Percentiles rank a stretch among this genome's conserved stretches.
Conservation (phyloP, 2,888 invertebrate species). For the Pristionchus arcanus region DNA sequence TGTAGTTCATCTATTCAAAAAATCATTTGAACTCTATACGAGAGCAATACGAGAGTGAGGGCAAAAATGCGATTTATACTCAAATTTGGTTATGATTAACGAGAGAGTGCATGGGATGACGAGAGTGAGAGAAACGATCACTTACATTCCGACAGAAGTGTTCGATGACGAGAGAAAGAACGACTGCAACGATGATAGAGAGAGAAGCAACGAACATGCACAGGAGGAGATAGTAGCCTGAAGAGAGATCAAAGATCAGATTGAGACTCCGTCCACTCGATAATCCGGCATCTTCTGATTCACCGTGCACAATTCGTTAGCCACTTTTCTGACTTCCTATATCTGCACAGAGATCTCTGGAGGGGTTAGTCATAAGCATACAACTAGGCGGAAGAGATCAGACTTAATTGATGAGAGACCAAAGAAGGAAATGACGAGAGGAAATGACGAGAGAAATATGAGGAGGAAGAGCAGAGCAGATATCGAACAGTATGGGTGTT, state of each 20-base stretch:
- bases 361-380: not conserved
- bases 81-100: not conserved
- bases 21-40: not conserved
- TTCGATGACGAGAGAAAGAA: conserved; percentile 46
- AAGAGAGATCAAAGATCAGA: not conserved
- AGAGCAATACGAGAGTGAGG: too few species aligned
- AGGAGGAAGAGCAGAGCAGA: not conserved
- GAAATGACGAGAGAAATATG: not conserved
- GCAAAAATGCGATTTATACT: too few species aligned
- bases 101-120: not conserved
- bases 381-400: not conserved
- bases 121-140: not conserved
- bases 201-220: conserved; percentile 49
- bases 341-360: not conserved
- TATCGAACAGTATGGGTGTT: not conserved
- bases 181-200: conserved; percentile 25
- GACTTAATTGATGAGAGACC: conserved; percentile 14
- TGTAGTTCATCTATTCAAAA: not conserved
- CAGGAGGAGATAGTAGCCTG: conserved; percentile 46
- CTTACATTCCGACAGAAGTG: conserved; percentile 32
- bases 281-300: not conserved
- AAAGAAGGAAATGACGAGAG: not conserved
- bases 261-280: not conserved
- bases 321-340: not conserved
- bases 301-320: not conserved